A percentile compares a stretch with the other conserved stretches of the same genome.
phyloP scores from a whole-genome alignment of 2,888 invertebrate species.

The Oeneis ivallda region DNA sequence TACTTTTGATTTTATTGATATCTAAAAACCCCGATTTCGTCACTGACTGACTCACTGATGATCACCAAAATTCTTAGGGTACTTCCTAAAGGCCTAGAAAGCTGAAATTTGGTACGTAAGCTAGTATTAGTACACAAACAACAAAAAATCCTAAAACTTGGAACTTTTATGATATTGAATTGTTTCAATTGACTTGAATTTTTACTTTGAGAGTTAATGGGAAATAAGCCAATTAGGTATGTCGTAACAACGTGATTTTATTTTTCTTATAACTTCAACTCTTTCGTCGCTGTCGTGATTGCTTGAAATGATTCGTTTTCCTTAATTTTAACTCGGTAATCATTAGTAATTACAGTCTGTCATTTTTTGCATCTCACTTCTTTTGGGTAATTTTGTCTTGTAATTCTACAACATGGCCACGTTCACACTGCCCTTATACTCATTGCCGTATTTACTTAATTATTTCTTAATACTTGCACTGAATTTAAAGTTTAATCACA shows the following conservation, averaged over 20 bases:
- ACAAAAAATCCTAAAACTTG: too few species aligned
- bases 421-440: constrained; percentile 15
- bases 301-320: constrained; percentile 34
- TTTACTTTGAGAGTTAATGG: neutral
- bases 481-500: constrained; percentile 13
- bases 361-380: constrained; percentile 33
- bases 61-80: too few species aligned
- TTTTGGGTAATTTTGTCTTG: constrained; percentile 23
- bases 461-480: constrained; percentile 18
- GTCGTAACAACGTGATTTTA: constrained; percentile 4
- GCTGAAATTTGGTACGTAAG: too few species aligned
- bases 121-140: too few species aligned
- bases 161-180: too few species aligned
- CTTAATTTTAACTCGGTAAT: constrained; percentile 35
- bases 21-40: too few species aligned
- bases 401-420: constrained; percentile 16
- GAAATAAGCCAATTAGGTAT: neutral
- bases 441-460: constrained; percentile 2
- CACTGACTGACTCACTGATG: too few species aligned
- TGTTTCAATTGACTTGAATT: too few species aligned
- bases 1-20: too few species aligned
- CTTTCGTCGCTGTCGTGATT: neutral
- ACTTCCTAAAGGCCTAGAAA: too few species aligned
- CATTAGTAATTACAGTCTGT: constrained; percentile 38
- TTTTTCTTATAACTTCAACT: neutral